Conservation (phyloP, 2,888 invertebrate species). For the Pyralis farinalis region DNA sequence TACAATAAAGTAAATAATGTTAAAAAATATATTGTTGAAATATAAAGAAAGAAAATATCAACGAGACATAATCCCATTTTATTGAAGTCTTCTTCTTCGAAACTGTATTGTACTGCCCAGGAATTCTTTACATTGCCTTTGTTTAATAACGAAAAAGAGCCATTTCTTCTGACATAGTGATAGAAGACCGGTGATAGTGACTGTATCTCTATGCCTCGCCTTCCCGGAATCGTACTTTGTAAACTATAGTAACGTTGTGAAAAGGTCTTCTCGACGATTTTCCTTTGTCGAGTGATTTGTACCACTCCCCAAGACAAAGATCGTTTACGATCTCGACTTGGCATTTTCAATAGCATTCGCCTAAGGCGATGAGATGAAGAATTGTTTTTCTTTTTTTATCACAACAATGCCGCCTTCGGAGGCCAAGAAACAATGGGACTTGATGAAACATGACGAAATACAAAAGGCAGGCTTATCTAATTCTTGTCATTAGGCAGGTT, state of each 20-base stretch:
- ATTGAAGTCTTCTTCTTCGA: too few relatives aligned
- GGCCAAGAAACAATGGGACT: slow-evolving; percentile 28
- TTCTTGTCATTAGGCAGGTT: slow-evolving; percentile 27
- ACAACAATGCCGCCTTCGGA: slow-evolving; percentile 25
- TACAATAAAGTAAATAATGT: too few relatives aligned
- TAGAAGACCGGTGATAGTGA: slow-evolving; percentile 10
- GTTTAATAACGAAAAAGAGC: slow-evolving; percentile 13
- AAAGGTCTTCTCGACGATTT: slow-evolving; percentile 15
- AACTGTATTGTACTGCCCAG: slow-evolving; percentile 11
- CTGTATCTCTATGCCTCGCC: slow-evolving; percentile 16
- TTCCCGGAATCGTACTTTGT: slow-evolving; percentile 9
- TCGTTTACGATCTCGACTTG: slow-evolving; percentile 24
- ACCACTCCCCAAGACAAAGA: slow-evolving; percentile 29
- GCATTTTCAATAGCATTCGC: slow-evolving; percentile 26
- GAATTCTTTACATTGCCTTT: slow-evolving; percentile 20
- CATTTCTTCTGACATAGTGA: slow-evolving; percentile 5
- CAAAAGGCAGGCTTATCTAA: slow-evolving; percentile 37
- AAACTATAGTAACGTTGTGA: slow-evolving; percentile 17
- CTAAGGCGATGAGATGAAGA: slow-evolving; percentile 27
- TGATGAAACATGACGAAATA: slow-evolving; percentile 30
- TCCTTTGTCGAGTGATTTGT: slow-evolving; percentile 29
- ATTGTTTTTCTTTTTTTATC: slow-evolving; percentile 31
- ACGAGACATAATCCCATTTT: too few relatives aligned
- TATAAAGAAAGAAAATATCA: too few relatives aligned
- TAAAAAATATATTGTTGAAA: too few relatives aligned